A percentile compares a stretch with the other conserved stretches of the same genome.
Conservation (phyloP, 37 sponge, comb jelly and placozoan species). For the Spongilla lacustris region DNA sequence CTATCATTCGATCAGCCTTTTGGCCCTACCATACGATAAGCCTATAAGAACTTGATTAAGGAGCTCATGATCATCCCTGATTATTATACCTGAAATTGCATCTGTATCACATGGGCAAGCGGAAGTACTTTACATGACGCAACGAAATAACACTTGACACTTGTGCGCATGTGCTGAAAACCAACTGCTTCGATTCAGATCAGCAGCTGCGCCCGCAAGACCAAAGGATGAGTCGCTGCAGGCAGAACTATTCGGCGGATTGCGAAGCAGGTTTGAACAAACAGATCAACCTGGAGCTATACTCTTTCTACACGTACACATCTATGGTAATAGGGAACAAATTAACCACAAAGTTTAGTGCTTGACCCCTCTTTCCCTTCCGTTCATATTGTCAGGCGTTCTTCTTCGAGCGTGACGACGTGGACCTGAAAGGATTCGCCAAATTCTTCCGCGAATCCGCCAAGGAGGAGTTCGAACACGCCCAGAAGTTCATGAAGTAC, state of each 20-base stretch:
- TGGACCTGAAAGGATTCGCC: constrained; percentile 69
- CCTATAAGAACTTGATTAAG: too few relatives aligned
- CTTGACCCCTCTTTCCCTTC: neutral
- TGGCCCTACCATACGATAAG: too few relatives aligned
- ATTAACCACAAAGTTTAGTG: too few relatives aligned
- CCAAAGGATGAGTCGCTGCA: neutral
- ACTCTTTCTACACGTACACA: constrained; percentile 86
- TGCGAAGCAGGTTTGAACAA: constrained; percentile 86
- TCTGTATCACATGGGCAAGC: too few relatives aligned
- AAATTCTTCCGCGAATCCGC: constrained; percentile 81
- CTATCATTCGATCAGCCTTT: too few relatives aligned
- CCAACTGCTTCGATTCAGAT: too few relatives aligned
- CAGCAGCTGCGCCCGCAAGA: too few relatives aligned
- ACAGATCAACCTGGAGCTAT: constrained; percentile 90
- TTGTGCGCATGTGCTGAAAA: too few relatives aligned
- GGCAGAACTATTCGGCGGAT: constrained; percentile 82
- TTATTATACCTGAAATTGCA: too few relatives aligned
- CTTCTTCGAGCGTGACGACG: constrained; percentile 84
- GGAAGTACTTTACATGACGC: too few relatives aligned
- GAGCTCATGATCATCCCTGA: too few relatives aligned
- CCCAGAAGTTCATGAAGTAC: constrained; percentile 83
- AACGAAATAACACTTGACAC: too few relatives aligned
- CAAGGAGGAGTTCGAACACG: constrained; percentile 83
- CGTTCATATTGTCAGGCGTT: constrained; percentile 25
- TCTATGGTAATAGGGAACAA: constrained; percentile 70